Percentiles rank a stretch among this genome's conserved stretches.
These are phyloP conservation scores for Caerostris darwini DNA, from an alignment of 1,140 invertebrate species.

Conservation along the genomic window DNA sequence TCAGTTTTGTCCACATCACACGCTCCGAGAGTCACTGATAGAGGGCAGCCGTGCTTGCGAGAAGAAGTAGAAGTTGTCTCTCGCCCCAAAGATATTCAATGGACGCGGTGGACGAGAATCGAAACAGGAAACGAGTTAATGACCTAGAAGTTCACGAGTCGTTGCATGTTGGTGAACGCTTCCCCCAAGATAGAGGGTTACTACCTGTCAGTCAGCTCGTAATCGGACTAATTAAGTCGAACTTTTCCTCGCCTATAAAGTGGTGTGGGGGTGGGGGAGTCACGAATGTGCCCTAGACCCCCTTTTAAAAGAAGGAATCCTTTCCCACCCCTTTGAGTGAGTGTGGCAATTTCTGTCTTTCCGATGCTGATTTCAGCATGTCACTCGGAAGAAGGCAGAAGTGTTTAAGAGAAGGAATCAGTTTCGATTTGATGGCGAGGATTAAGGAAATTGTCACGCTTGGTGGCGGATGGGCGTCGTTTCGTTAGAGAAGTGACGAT, in stretches of 20 bases:
- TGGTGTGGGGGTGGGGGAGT: background rate
- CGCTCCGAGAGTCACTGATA: conserved; percentile 39
- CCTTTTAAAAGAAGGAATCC: background rate
- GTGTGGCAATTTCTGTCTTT: conserved; percentile 20
- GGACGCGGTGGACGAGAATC: conserved; percentile 61
- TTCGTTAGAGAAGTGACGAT: conserved; percentile 39
- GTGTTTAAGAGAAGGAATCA: conserved; percentile 45
- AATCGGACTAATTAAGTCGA: conserved; percentile 75
- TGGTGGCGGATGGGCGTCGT: background rate
- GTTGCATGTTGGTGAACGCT: conserved; percentile 24
- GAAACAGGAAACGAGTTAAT: conserved; percentile 68
- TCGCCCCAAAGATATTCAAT: conserved; percentile 52
- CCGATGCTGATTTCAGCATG: conserved; percentile 53
- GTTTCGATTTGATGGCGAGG: conserved; percentile 47
- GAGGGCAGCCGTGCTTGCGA: conserved; percentile 59
- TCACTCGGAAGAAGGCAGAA: conserved; percentile 18
- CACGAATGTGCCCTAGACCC: background rate
- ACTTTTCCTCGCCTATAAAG: background rate
- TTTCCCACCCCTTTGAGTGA: background rate
- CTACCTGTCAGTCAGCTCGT: conserved; percentile 67
- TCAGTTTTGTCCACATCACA: conserved; percentile 60
- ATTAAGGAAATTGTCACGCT: conserved; percentile 70
- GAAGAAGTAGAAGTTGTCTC: conserved; percentile 55
- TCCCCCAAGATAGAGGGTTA: conserved; percentile 57
- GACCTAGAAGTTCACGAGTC: conserved; percentile 57